Base-by-base conservation (phyloP, 2,888 invertebrate species). In the Xestia c-nigrum region DNA sequence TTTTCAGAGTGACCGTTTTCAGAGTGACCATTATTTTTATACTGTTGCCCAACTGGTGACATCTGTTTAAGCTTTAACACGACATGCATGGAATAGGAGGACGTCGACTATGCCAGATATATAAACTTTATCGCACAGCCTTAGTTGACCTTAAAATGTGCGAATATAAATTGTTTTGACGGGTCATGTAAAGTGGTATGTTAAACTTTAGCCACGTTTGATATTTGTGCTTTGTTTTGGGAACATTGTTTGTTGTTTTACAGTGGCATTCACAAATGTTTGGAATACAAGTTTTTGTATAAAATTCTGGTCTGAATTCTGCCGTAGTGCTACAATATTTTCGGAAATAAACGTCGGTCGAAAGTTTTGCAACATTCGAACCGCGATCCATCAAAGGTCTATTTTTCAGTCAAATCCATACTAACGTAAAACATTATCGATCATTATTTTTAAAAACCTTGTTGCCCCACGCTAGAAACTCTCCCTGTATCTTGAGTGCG, bases 191-290 rank as follows among this genome's bases (percentile, higher is more conserved):
- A 21, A 12, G 9, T 77, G 67, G 66, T 21, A 21, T 3, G 10
- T n/a, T 5, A 76, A 75, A 50, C 14, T 72, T 65, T 61, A 16
- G 16, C 47, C 9, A n/a, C n/a, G 14, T 47, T 74, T 61, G n/a
- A 55, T 6, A 66, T 78, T 79, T 40, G 31, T 63, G 47, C 63
- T 55, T 66, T 64, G 64, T 12, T 78, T 78, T 55, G 40, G 5
- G 65, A 38, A 57, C n/a, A 71, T 21, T 52, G 74, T 80, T 78
- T 50, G 43, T 59, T 61, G 61, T 73, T 80, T 61, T 57, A 63
- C 75, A 40, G 61, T 74, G 21, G 31, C 19, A 47, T 74, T 40
- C 9, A 14, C 21, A 75, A 63, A 75, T 50, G 40, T 63, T 55
- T 67, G 40, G 47, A n/a, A n/a, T 2, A 66, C 19, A 66, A 19